Percentiles rank a stretch among this genome's conserved stretches.
These are phyloP conservation scores for Drosophila erecta DNA, from an alignment of 1,140 invertebrate species.

Conservation along the genomic window DNA sequence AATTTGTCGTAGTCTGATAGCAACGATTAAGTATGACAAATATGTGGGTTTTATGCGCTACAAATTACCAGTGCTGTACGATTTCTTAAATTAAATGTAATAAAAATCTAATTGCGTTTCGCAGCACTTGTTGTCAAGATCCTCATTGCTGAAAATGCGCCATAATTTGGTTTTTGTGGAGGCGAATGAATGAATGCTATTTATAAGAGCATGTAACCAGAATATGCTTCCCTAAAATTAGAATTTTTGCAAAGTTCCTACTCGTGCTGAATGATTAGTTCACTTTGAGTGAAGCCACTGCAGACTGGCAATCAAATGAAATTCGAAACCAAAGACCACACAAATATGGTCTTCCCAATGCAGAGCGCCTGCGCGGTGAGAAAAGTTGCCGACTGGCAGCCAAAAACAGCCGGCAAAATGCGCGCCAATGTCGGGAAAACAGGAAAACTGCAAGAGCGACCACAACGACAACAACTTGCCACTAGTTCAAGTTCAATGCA, in stretches of 20 bases:
- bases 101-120: no score
- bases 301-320: not conserved
- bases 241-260: not conserved
- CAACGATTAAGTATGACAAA: no score
- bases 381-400: not conserved
- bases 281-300: not conserved
- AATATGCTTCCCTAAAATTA: no score
- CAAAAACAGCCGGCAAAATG: constrained; percentile 55
- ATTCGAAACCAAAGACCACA: not conserved
- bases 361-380: constrained; percentile 19
- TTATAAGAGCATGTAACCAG: no score
- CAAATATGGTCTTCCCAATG: constrained; percentile 8
- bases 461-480: constrained; percentile 36
- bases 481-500: constrained; percentile 71
- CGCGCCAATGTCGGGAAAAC: constrained; percentile 37
- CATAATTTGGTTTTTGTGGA: not conserved
- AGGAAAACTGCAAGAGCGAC: constrained; percentile 19
- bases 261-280: not conserved
- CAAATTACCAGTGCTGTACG: no score
- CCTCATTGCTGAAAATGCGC: no score
- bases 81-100: no score
- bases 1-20: not conserved
- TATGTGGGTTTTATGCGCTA: no score
- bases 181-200: no score
- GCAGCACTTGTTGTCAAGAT: no score